These are phyloP conservation scores for Heliconius sara DNA, from an alignment of 2,888 invertebrate genomes.

Conservation along the genomic window DNA sequence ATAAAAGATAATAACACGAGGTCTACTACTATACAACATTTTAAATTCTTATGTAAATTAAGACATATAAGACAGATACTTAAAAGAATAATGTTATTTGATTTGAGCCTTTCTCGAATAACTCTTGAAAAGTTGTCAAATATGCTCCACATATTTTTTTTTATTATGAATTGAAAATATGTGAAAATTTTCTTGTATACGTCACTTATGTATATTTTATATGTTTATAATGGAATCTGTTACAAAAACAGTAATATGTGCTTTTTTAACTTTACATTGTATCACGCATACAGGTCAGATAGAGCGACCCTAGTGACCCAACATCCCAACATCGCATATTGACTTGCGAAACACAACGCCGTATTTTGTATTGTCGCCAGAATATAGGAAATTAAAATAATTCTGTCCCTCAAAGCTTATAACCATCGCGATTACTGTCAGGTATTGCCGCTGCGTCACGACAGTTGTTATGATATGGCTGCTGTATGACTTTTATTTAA, in stretches of 20 bases:
- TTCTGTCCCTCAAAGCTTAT: no score
- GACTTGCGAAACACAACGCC: no score
- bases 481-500: background rate
- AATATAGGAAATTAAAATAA: no score
- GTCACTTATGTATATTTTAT: background rate
- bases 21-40: background rate
- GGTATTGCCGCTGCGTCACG: no score
- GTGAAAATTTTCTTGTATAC: background rate
- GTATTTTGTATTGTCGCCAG: no score
- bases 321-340: no score
- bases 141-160: background rate
- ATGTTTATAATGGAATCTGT: background rate
- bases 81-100: background rate
- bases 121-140: background rate
- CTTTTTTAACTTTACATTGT: background rate
- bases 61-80: no score
- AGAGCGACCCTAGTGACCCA: no score
- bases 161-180: background rate
- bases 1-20: background rate
- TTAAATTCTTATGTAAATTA: background rate
- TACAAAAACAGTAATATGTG: background rate
- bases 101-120: background rate
- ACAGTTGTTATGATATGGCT: no score
- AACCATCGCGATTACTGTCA: no score
- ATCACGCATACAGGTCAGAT: background rate